A percentile compares a stretch with the other conserved stretches of the same genome.
phyloP scores from a whole-genome alignment of 2,113 vertebrate genomes.

The Corythoichthys intestinalis region DNA sequence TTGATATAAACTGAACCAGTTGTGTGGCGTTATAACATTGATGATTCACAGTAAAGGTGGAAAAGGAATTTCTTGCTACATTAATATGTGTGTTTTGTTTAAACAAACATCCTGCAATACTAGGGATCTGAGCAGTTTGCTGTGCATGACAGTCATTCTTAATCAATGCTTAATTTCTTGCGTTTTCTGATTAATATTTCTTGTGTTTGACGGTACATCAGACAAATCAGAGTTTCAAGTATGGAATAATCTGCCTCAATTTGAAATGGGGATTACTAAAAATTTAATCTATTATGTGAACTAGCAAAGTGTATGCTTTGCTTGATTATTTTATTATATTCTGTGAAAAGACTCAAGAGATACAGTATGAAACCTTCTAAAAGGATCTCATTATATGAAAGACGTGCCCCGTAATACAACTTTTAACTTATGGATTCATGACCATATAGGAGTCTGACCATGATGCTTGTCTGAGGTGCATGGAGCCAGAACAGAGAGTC shows the following conservation, averaged over 20 bases:
- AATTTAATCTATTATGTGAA: slow-evolving; percentile 15
- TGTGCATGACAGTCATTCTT: slow-evolving; percentile 23
- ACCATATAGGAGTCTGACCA: slow-evolving; percentile 33
- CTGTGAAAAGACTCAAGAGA: background rate
- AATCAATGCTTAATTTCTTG: slow-evolving; percentile 37
- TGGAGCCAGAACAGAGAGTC: slow-evolving; percentile 60
- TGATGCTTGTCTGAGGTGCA: slow-evolving; percentile 55
- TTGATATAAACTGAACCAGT: background rate
- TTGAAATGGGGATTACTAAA: slow-evolving; percentile 28
- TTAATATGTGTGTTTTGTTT: slow-evolving; percentile 19
- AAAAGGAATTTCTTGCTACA: too few relatives aligned
- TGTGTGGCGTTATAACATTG: background rate
- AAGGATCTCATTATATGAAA: slow-evolving; percentile 20
- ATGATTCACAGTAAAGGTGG: background rate
- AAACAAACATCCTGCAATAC: slow-evolving; percentile 11
- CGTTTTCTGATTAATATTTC: slow-evolving; percentile 25
- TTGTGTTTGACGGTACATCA: slow-evolving; percentile 39
- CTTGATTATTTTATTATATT: background rate
- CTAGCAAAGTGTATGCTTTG: background rate
- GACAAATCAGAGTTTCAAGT: slow-evolving; percentile 38
- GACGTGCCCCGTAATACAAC: slow-evolving; percentile 25
- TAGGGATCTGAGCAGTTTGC: slow-evolving; percentile 13
- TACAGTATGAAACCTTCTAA: slow-evolving; percentile 2
- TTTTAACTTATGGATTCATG: slow-evolving; percentile 36
- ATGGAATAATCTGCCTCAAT: slow-evolving; percentile 26